phyloP scores from a whole-genome alignment of 1,140 invertebrate species.

The Brachionus sp. region DNA sequence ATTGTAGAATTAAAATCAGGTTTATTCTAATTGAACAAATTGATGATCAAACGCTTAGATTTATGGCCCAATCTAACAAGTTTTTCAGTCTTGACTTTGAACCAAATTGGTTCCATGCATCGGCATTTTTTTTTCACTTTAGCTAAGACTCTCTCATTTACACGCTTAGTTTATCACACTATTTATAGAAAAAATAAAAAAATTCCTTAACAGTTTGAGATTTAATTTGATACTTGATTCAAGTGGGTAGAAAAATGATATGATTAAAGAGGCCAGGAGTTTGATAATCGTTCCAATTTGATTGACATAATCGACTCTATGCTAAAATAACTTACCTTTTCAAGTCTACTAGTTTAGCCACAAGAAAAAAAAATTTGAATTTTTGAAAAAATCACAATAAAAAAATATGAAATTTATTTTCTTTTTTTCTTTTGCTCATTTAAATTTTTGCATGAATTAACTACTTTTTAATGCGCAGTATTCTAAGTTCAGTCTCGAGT shows the following conservation, averaged over 20 bases:
- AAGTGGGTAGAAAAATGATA: not conserved
- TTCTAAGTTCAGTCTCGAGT: slow-evolving; percentile 5
- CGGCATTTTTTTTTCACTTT: not conserved
- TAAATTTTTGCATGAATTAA: not conserved
- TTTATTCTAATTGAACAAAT: not conserved
- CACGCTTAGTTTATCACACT: not conserved
- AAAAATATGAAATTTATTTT: not conserved
- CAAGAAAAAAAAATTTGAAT: too few relatives aligned
- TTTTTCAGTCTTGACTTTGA: not conserved
- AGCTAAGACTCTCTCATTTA: not conserved
- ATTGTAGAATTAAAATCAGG: not conserved
- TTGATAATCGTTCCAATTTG: not conserved
- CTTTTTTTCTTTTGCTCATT: too few relatives aligned
- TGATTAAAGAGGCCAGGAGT: not conserved
- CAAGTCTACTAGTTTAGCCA: too few relatives aligned
- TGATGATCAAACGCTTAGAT: not conserved
- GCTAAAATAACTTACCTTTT: not conserved
- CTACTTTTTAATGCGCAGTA: not conserved
- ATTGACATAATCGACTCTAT: not conserved
- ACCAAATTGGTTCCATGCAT: not conserved
- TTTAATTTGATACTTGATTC: not conserved
- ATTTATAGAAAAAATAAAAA: not conserved
- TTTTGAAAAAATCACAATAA: not conserved
- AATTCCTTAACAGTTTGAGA: not conserved
- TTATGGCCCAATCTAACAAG: not conserved